phyloP scores from a whole-genome alignment of 2,888 invertebrate species.

The Caenorhabditis sp. region DNA sequence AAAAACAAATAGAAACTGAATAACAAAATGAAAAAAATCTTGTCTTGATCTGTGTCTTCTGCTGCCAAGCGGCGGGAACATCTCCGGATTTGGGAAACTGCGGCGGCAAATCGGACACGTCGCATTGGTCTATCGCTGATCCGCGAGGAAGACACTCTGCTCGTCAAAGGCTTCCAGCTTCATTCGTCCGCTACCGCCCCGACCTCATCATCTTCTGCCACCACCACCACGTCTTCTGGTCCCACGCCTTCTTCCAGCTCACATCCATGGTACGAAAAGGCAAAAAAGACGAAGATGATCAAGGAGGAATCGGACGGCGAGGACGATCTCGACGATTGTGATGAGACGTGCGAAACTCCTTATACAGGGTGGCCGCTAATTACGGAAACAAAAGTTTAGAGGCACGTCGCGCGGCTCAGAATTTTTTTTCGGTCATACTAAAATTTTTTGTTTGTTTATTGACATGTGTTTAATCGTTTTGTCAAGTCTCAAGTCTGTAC shows the following conservation, averaged over 20 bases:
- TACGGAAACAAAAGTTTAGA: no score
- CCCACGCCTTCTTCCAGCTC: background rate
- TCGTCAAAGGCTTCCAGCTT: conserved; percentile 43
- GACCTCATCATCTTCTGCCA: conserved; percentile 7
- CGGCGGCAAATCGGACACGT: no score
- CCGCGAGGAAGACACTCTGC: conserved; percentile 56
- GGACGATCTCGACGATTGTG: background rate
- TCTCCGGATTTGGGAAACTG: background rate
- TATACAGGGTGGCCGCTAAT: no score
- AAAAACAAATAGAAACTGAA: no score
- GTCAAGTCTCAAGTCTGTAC: no score
- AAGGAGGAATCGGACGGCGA: conserved; percentile 56
- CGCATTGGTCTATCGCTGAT: conserved; percentile 49
- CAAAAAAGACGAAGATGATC: conserved; percentile 59
- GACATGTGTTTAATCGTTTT: no score
- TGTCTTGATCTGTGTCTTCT: no score
- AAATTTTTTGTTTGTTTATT: background rate
- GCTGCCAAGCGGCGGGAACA: background rate
- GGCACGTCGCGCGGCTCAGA: no score
- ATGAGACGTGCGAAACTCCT: no score
- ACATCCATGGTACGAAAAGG: conserved; percentile 61
- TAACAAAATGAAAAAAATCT: no score
- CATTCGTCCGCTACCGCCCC: conserved; percentile 11
- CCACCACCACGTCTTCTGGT: background rate
- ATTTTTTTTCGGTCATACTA: background rate